A percentile compares a stretch with the other conserved stretches of the same genome.
Evolutionary conservation across 2,113 vertebrate species (phyloP).

Genomic region (Megalops atlanticus): DNA sequence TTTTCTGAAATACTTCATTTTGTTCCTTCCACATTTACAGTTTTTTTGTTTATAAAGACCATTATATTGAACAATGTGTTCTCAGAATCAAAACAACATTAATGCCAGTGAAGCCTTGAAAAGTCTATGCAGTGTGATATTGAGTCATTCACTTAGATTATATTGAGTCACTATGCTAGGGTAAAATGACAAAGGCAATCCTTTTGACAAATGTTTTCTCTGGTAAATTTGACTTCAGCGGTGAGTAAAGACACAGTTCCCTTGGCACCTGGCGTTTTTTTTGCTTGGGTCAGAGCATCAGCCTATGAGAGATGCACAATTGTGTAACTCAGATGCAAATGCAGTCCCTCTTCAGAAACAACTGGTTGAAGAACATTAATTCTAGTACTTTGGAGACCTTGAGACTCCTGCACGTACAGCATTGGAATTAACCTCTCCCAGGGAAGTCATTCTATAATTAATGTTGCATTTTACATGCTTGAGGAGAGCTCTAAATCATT

Average conservation of each 20-base stretch:
- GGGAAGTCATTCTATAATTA: conserved; percentile 15
- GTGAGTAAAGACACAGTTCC: neutral
- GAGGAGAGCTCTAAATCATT: neutral
- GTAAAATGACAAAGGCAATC: neutral
- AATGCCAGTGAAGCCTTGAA: neutral
- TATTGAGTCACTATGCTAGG: no score
- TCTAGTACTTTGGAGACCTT: neutral
- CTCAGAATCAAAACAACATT: neutral
- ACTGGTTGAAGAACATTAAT: neutral
- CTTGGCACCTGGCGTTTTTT: no score
- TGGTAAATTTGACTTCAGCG: neutral
- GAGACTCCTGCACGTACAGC: neutral
- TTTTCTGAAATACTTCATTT: neutral
- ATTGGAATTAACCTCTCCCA: conserved; percentile 2
- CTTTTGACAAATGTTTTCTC: neutral
- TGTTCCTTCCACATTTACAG: neutral
- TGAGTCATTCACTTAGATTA: no score
- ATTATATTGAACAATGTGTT: neutral
- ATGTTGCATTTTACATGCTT: conserved; percentile 23
- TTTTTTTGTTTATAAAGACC: neutral
- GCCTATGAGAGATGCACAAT: neutral
- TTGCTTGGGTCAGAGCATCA: no score
- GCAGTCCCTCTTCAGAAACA: neutral
- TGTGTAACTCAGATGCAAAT: neutral
- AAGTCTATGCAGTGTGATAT: neutral